Percentiles rank a stretch among this genome's conserved stretches.
Conservation (phyloP, 1,140 invertebrate genomes). For the Drosophila obscura region DNA sequence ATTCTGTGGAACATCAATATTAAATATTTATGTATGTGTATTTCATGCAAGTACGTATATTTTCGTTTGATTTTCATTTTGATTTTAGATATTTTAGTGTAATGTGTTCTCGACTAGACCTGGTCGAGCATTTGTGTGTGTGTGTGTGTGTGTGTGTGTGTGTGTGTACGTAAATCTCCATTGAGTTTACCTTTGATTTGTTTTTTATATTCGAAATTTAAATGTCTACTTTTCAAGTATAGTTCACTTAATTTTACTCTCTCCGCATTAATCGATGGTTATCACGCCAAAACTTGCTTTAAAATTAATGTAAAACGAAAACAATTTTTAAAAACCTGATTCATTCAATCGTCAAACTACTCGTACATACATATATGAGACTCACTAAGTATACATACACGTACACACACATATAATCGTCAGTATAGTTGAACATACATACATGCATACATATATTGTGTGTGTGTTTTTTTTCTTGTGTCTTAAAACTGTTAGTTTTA, state of each 20-base stretch:
- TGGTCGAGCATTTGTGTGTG: background rate
- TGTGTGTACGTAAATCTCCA: slow-evolving; percentile 46
- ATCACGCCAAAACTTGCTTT: slow-evolving; percentile 70
- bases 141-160: slow-evolving; percentile 8
- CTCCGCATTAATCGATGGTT: slow-evolving; percentile 52
- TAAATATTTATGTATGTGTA: slow-evolving; percentile 37
- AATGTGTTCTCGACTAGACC: slow-evolving; percentile 4
- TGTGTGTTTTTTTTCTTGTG: background rate
- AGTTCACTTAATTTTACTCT: slow-evolving; percentile 36
- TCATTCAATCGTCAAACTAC: slow-evolving; percentile 36
- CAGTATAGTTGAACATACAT: too few relatives aligned
- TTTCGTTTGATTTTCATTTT: slow-evolving; percentile 24
- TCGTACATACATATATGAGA: slow-evolving; percentile 21
- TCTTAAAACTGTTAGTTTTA: slow-evolving; percentile 49
- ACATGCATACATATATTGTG: too few relatives aligned
- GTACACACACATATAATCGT: slow-evolving; percentile 4
- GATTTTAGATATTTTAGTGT: slow-evolving; percentile 29
- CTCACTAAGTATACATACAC: slow-evolving; percentile 24
- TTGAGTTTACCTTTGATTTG: slow-evolving; percentile 19
- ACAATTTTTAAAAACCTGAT: slow-evolving; percentile 35
- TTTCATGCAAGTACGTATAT: slow-evolving; percentile 41
- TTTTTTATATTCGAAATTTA: slow-evolving; percentile 52
- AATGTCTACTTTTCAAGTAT: slow-evolving; percentile 74
- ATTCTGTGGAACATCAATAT: slow-evolving; percentile 42
- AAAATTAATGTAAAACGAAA: slow-evolving; percentile 47